phyloP scores from a whole-genome alignment of 30 jellyfish, hydroid and myxozoan genomes.

The Calvadosia cruxmelitensis region DNA sequence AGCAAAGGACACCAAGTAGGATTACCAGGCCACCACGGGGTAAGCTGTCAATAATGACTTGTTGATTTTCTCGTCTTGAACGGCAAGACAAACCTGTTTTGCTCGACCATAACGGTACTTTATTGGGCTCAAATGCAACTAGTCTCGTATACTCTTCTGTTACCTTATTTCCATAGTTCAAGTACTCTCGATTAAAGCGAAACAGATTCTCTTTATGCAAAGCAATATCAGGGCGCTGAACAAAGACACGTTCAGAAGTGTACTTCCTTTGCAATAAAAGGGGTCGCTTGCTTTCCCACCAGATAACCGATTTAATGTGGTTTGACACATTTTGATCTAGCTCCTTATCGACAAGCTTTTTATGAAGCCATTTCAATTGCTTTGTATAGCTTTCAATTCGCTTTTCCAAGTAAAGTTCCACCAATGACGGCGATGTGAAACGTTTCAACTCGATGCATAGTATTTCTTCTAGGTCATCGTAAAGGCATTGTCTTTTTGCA shows the following conservation, averaged over 20 bases:
- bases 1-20: slow-evolving; percentile 42
- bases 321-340: slow-evolving; percentile 49
- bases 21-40: slow-evolving; percentile 70
- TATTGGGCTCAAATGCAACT: slow-evolving; percentile 23
- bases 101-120: slow-evolving; percentile 62
- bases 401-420: neutral
- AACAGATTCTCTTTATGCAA: slow-evolving; percentile 33
- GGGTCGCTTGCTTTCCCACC: slow-evolving; percentile 60
- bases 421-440: slow-evolving; percentile 2
- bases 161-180: slow-evolving; percentile 14
- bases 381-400: slow-evolving; percentile 3
- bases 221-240: slow-evolving; percentile 50
- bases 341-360: slow-evolving; percentile 23
- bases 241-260: slow-evolving; percentile 32
- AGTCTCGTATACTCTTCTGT: slow-evolving; percentile 25
- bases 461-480: slow-evolving; percentile 32
- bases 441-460: slow-evolving; percentile 26
- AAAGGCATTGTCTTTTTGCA: slow-evolving; percentile 11
- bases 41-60: slow-evolving; percentile 48
- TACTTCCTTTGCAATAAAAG: slow-evolving; percentile 26
- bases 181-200: slow-evolving; percentile 29
- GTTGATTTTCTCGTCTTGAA: slow-evolving; percentile 62
- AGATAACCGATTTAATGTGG: slow-evolving; percentile 22
- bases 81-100: slow-evolving; percentile 53
- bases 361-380: slow-evolving; percentile 11